Evolutionary conservation across 2,888 invertebrate species (phyloP).

Genomic region (Branchipolynoe longqiensis): DNA sequence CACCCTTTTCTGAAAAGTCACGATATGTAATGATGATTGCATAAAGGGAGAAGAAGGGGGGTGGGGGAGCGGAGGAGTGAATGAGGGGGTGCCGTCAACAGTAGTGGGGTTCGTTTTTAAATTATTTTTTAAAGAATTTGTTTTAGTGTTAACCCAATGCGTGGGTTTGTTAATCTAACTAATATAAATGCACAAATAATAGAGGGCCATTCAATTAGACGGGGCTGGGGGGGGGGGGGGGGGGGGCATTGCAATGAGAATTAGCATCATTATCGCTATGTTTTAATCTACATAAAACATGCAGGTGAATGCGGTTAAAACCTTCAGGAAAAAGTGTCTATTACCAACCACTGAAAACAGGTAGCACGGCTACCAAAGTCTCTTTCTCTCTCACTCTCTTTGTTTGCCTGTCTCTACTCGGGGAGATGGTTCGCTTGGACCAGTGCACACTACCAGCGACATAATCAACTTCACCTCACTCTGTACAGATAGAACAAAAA

Average conservation of each 20-base stretch:
- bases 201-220: conserved; percentile 17
- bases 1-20: conserved; percentile 43
- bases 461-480: conserved; percentile 45
- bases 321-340: conserved; percentile 37
- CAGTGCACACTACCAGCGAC: conserved; percentile 33
- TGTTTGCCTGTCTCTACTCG: background rate
- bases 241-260: conserved; percentile 1
- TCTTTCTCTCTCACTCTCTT: too few relatives aligned
- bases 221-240: too few relatives aligned
- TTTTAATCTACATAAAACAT: conserved; percentile 9
- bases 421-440: background rate
- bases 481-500: conserved; percentile 5
- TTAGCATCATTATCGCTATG: background rate
- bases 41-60: background rate
- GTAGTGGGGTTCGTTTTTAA: too few relatives aligned
- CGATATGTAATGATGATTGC: conserved; percentile 16
- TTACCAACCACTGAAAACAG: conserved; percentile 17
- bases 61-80: background rate
- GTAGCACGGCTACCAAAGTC: background rate
- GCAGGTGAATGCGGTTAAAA: background rate
- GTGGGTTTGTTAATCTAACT: background rate
- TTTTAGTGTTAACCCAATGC: too few relatives aligned
- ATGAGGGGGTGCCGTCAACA: background rate
- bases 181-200: conserved; percentile 32
- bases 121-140: too few relatives aligned